Evolutionary conservation across 2,113 vertebrate species (phyloP), one percentile per base, ranked within the genome.

Genomic region (Crocuta crocuta): DNA sequence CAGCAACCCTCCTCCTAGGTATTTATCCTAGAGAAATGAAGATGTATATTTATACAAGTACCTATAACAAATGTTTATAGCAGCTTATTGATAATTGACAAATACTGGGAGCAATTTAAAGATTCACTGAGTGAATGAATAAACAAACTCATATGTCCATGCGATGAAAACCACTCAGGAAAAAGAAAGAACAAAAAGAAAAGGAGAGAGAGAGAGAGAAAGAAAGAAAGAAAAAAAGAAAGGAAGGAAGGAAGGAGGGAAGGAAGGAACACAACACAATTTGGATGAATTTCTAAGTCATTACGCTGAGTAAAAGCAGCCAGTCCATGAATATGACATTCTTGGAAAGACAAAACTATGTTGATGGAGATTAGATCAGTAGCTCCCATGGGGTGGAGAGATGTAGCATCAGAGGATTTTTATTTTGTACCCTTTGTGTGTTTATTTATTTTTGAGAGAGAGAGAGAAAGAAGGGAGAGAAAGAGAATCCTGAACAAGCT

Each of bases 1-100:
- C 53, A 73, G 43, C 21, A 23, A 63, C 50, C 12, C 61, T 83
- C 61, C 50, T 79, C 50, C 33, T 48, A 26, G 61, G 10, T 84
- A 61, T 61, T 96, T 91, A 35, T 68, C 21, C 68, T 58, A 28
- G 39, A 82, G 83, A 81, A 79, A 55, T 96, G 31, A 90, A 71
- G 35, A 58, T 5, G 15, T 24, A 53, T 33, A 19, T 39, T 70
- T 58, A 76, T n/a, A 39, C 35, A 89, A 58, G 48, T 48, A 68
- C 24, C 70, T 50, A 19, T 16, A 66, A 48, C 2, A 1, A 58
- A 66, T 68, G 76, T 61, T 55, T 81, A 28, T 43, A 82, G 55
- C 31, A 82, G 55, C 74, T 76, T 39, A 39, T 58, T 94, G 35
- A 48, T 81, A 87, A 68, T 66, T 61, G 58, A 50, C 35, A 50